These are phyloP conservation scores for Tetragnatha versicolor DNA, from an alignment of 1,140 invertebrate species.

Conservation along the genomic window DNA sequence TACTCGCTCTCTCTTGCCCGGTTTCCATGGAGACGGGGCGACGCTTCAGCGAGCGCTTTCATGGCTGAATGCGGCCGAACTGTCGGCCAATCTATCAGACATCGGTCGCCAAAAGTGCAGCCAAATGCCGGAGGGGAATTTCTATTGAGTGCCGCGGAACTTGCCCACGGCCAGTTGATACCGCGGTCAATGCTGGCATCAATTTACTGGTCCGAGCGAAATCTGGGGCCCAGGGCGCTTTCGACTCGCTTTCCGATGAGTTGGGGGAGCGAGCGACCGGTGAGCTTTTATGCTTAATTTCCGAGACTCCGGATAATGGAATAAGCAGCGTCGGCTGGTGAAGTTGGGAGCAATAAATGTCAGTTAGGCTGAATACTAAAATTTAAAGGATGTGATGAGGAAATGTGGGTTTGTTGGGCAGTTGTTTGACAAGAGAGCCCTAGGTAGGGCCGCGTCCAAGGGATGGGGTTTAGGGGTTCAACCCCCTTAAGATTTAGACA, in stretches of 20 bases:
- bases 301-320: too few relatives aligned
- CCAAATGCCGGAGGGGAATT: slow-evolving; percentile 27
- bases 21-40: slow-evolving; percentile 28
- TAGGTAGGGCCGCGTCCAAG: too few relatives aligned
- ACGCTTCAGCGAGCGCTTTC: slow-evolving; percentile 48
- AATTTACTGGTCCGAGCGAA: slow-evolving; percentile 10
- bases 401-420: too few relatives aligned
- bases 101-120: slow-evolving; percentile 45
- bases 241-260: neutral
- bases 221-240: neutral
- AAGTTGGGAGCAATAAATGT: too few relatives aligned
- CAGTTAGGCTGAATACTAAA: too few relatives aligned
- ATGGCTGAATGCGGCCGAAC: slow-evolving; percentile 45
- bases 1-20: slow-evolving; percentile 2
- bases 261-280: too few relatives aligned
- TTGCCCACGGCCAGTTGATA: slow-evolving; percentile 18
- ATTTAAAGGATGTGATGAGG: too few relatives aligned
- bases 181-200: slow-evolving; percentile 8
- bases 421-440: too few relatives aligned
- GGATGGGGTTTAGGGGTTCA: too few relatives aligned
- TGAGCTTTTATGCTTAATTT: too few relatives aligned
- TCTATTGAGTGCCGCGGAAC: slow-evolving; percentile 24
- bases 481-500: too few relatives aligned
- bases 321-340: too few relatives aligned
- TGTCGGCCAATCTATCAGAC: slow-evolving; percentile 46